A percentile compares a stretch with the other conserved stretches of the same genome.
These are phyloP conservation scores for Astropecten irregularis DNA, from an alignment of 53 echinoderm and acorn worm species.

Conservation along the genomic window DNA sequence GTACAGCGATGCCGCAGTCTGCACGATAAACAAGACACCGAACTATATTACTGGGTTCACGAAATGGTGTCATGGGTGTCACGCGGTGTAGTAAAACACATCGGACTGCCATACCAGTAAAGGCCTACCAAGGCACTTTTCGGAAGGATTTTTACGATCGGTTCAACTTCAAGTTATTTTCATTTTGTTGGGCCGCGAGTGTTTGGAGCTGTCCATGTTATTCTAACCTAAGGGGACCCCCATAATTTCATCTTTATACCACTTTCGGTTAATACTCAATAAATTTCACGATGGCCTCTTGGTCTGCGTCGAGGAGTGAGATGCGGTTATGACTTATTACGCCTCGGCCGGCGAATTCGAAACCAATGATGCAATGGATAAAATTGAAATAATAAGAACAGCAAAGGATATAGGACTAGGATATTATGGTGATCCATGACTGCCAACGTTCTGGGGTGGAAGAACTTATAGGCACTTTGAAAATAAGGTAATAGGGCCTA, in stretches of 20 bases:
- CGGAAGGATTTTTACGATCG: conserved; percentile 32
- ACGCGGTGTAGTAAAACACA: neutral
- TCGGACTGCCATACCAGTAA: neutral
- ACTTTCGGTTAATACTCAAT: conserved; percentile 37
- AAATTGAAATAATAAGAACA: too few species aligned
- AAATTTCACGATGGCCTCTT: conserved; percentile 37
- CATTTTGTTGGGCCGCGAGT: too few species aligned
- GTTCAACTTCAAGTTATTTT: conserved; percentile 44
- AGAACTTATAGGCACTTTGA: too few species aligned
- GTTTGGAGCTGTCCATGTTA: conserved; percentile 25
- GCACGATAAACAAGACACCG: neutral
- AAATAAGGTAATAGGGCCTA: too few species aligned
- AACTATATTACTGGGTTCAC: neutral
- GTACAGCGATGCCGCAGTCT: neutral
- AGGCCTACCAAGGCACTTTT: conserved; percentile 5
- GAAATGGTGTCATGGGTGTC: conserved; percentile 25
- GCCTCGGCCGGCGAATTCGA: too few species aligned
- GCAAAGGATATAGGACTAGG: too few species aligned
- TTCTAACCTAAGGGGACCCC: conserved; percentile 52
- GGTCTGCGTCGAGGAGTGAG: neutral
- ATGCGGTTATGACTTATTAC: too few species aligned
- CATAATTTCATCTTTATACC: conserved; percentile 31
- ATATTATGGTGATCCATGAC: too few species aligned
- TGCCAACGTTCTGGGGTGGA: too few species aligned
- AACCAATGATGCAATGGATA: too few species aligned